Evolutionary conservation across 2,113 vertebrate genomes (phyloP), one percentile per base, ranked within the genome.

Genomic region (Orientallactaga bullata): DNA sequence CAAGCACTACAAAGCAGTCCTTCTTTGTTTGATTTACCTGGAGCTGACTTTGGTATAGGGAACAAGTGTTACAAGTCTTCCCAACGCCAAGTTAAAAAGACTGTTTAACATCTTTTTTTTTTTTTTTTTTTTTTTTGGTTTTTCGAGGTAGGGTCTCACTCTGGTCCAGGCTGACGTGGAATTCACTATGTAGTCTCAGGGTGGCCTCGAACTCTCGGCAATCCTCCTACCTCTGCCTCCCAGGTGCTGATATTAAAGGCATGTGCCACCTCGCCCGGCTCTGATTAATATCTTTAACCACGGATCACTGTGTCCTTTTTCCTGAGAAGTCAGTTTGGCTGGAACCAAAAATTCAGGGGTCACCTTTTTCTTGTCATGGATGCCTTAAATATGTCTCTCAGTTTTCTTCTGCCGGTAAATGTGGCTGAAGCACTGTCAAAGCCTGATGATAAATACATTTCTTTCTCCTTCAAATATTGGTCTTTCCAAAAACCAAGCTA

Each of bases 401-500:
- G 35, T 32, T 78, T 68, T 68, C 79, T 88, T 76, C 47, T 12
- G 13, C 88, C 42, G 8, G 42, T 47, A 47, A 47, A 8, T 47
- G 8, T 47, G 42, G 42, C 42, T 47, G 8, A 47, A 47, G 71
- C 47, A 80, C 55, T 85, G 7, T 61, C 28, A 61, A 76, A 77
- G 10, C 79, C 61, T 47, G 26, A 93, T 51, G 18, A 63, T 65
- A 85, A 81, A 88, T 7, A 81, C 26, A 47, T 72, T 89, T 72
- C 55, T 30, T 91, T 96, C 69, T 42, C 35, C 32, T 61, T 82
- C 61, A 66, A 78, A 86, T 55, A 92, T 47, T 47, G 37, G 35
- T 47, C 61, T 89, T 91, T 81, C 71, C 32, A 72, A 89, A 8
- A 84, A 85, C 15, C n/a, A 85, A 91, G 37, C 60, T 91, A 88